These are phyloP conservation scores for Sipunculus nudus DNA, from an alignment of 2,888 invertebrate species.

Conservation along the genomic window DNA sequence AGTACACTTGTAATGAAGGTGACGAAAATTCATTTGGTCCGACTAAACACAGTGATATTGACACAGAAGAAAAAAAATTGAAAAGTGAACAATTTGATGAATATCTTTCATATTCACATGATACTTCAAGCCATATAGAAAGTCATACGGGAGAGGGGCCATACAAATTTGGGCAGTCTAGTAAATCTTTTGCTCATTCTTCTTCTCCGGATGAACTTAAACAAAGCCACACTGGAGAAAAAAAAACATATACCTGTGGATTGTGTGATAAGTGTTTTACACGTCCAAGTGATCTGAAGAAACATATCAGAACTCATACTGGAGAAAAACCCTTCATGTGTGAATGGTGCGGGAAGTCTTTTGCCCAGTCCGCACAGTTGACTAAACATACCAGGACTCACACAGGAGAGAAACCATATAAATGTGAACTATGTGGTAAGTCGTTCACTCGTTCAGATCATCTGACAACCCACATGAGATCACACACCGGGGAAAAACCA, in stretches of 20 bases:
- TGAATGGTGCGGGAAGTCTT: not conserved
- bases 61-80: too few relatives aligned
- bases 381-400: not conserved
- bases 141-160: too few relatives aligned
- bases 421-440: not conserved
- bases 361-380: not conserved
- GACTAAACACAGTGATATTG: too few relatives aligned
- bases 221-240: too few relatives aligned
- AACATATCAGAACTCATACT: not conserved
- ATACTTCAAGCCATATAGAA: too few relatives aligned
- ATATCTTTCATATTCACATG: too few relatives aligned
- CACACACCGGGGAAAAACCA: conserved; percentile 7
- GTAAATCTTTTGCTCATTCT: too few relatives aligned
- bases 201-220: too few relatives aligned
- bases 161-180: too few relatives aligned
- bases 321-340: conserved; percentile 2
- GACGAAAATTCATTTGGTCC: too few relatives aligned
- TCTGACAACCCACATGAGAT: not conserved
- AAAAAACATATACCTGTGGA: not conserved
- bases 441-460: not conserved
- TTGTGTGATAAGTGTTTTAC: not conserved
- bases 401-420: conserved; percentile 11
- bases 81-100: too few relatives aligned
- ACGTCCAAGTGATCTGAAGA: not conserved
- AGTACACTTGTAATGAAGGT: too few relatives aligned